Evolutionary conservation across 2,113 vertebrate genomes (phyloP).

Genomic region (Oreocharis arfaki): DNA sequence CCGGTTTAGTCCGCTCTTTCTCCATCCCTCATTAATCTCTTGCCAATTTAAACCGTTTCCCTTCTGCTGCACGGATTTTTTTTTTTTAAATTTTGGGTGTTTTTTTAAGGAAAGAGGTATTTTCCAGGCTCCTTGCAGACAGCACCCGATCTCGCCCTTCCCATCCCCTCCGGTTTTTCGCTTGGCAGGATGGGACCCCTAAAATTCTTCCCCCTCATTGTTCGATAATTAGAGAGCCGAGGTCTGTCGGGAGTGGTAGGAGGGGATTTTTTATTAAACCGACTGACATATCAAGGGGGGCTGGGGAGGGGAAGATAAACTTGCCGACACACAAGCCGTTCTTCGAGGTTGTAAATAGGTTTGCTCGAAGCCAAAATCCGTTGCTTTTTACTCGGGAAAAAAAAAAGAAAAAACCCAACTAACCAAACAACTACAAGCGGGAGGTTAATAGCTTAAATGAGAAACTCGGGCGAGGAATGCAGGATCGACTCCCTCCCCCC

Average conservation of each 20-base stretch:
- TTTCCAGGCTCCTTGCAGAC: neutral
- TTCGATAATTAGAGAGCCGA: neutral
- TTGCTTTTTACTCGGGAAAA: neutral
- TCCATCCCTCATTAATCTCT: neutral
- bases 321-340: conserved; percentile 7
- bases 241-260: neutral
- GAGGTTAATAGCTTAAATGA: conserved; percentile 28
- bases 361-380: neutral
- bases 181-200: neutral
- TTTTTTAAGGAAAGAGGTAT: neutral
- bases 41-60: neutral
- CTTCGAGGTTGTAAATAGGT: neutral
- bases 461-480: neutral
- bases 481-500: conserved; percentile 4
- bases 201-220: neutral
- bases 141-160: neutral
- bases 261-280: neutral
- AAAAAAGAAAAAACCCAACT: neutral
- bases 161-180: neutral
- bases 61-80: neutral
- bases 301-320: neutral
- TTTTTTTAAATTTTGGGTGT: too few species aligned
- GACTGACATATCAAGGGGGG: neutral
- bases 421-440: neutral
- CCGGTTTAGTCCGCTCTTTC: neutral